Evolutionary conservation across 2,113 vertebrate species (phyloP).

Genomic region (Phylloscopus trochiloides): DNA sequence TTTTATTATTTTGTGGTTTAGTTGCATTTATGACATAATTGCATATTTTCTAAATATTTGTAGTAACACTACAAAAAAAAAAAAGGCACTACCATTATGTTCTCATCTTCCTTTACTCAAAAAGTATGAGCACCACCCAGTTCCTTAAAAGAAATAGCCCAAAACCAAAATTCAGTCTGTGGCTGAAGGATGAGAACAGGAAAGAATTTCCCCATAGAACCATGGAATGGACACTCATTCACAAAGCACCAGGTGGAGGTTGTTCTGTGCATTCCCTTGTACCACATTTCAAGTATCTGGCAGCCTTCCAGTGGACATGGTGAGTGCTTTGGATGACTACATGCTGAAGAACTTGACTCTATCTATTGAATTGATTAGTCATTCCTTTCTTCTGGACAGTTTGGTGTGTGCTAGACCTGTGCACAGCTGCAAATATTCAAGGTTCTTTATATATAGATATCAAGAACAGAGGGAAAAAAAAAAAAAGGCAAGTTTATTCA

Average conservation of each 20-base stretch:
- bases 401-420: neutral
- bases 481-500: neutral
- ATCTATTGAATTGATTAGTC: neutral
- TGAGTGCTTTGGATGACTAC: neutral
- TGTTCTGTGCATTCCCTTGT: rapidly evolving
- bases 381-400: neutral
- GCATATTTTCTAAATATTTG: neutral
- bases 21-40: neutral
- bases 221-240: rapidly evolving
- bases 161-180: neutral
- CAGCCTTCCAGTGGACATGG: neutral
- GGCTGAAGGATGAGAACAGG: neutral
- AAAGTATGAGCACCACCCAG: neutral
- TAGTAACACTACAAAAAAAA: neutral
- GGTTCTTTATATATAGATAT: neutral
- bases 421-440: neutral
- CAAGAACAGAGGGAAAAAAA: neutral
- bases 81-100: neutral
- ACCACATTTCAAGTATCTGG: neutral
- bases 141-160: neutral
- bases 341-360: neutral
- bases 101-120: neutral
- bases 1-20: neutral
- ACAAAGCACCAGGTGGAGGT: neutral
- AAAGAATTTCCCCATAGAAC: neutral